Evolutionary conservation across 2,113 vertebrate genomes (phyloP), one percentile per base, ranked within the genome.

Genomic region (Bufo bufo): DNA sequence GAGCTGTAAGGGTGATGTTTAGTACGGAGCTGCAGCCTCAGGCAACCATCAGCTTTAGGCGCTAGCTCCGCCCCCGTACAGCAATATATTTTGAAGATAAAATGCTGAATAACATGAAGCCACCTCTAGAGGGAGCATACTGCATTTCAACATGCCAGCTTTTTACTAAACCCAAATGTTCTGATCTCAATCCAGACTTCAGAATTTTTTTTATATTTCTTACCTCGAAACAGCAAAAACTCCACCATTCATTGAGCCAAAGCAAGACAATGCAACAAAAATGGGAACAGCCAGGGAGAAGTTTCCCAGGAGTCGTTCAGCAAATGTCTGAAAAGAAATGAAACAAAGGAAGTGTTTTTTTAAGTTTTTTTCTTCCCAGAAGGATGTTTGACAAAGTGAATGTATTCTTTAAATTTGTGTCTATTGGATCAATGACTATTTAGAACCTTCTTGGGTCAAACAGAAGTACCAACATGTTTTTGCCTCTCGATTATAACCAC

Each of bases 201-300:
- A 2, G 9, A 74, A 9, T 6, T 19, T 47, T 74, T 74, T 3
- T 9, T 17, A 47, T 47, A 75, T 50, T 75, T 54, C 95, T 94
- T 79, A 99, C 98, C 98, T 98, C 87, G 98, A 98, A 83, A 99
- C 94, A 0, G 97, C 97, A 91, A 99, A 99, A 80, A 97, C 12
- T 1, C 94, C 90, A 0, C 98, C 98, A 11, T 99, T 99, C 98
- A 99, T 97, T 59, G 98, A 97, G 3, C 98, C 98, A 61, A 96
- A 97, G 90, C 98, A 99, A 86, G 98, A 99, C 86, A 99, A 93
- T 47, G 98, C 96, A 82, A 99, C 98, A 89, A 99, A 97, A 87
- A 98, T 91, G 0, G 98, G 98, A 2, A 99, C 97, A 0, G 93
- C 96, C 33, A 96, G 82, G 1, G 98, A 99, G 90, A 99, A 98